Evolutionary conservation across 2,888 invertebrate genomes (phyloP).

Genomic region (Cecidostiba fungosa): DNA sequence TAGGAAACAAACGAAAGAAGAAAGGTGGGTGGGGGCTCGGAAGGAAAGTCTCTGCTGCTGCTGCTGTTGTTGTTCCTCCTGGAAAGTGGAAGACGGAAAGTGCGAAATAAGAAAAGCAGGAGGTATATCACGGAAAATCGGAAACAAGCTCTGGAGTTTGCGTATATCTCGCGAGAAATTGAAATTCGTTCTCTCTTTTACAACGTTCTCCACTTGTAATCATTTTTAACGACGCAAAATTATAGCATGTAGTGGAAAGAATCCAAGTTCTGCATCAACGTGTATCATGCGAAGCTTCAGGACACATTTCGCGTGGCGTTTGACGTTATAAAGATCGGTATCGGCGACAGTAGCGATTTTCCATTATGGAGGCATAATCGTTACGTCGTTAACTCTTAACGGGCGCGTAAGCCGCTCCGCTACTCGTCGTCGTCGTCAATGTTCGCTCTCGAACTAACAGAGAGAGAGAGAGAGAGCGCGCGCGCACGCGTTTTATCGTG

Average conservation of each 20-base stretch:
- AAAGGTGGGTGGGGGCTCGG: conserved; percentile 14
- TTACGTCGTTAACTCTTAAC: conserved; percentile 78
- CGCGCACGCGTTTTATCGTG: conserved; percentile 30
- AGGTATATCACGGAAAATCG: conserved; percentile 27
- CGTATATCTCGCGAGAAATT: background rate
- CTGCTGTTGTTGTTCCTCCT: conserved; percentile 15
- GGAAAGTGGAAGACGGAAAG: conserved; percentile 49
- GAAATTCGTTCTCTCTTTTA: background rate
- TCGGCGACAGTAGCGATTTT: conserved; percentile 77
- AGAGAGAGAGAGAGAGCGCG: background rate
- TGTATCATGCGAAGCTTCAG: background rate
- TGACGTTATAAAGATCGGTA: conserved; percentile 76
- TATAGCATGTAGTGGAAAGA: background rate
- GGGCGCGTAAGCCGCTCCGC: conserved; percentile 67
- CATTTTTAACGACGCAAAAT: no score
- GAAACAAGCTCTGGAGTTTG: conserved; percentile 37
- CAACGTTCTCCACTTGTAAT: no score
- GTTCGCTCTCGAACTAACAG: conserved; percentile 21
- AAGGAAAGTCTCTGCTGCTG: conserved; percentile 33
- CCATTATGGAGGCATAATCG: conserved; percentile 78
- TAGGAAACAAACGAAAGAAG: conserved; percentile 27
- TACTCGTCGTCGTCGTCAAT: conserved; percentile 1
- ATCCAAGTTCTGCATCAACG: background rate
- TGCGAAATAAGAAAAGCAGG: conserved; percentile 12
- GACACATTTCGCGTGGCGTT: conserved; percentile 71